phyloP scores from a whole-genome alignment of 2,888 invertebrate species.

The Labia minor region DNA sequence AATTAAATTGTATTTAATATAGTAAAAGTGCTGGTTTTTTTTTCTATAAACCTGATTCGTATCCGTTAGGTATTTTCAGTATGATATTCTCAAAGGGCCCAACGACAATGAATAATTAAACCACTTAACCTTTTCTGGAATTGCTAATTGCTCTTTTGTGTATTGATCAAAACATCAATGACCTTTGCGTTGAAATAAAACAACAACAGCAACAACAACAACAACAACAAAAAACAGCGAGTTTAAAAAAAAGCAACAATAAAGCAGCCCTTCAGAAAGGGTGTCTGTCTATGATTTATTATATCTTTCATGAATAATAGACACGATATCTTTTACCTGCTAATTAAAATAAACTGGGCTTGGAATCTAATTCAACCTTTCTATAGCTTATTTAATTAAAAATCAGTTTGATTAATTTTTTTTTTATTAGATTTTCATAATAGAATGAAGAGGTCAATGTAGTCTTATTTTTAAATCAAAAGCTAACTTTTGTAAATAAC shows the following conservation, averaged over 20 bases:
- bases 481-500: too few species aligned
- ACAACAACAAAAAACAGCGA: too few species aligned
- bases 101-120: background rate
- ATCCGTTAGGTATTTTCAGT: too few species aligned
- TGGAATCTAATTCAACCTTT: too few species aligned
- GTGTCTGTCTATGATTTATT: background rate
- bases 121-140: background rate
- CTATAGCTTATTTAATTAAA: too few species aligned
- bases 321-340: background rate
- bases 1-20: background rate
- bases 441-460: too few species aligned
- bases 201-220: background rate
- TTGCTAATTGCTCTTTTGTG: background rate
- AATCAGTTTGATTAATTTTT: too few species aligned
- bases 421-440: too few species aligned
- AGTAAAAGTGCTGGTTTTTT: background rate
- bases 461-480: too few species aligned
- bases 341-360: too few species aligned
- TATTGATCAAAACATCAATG: background rate
- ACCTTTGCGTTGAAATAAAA: background rate
- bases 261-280: background rate
- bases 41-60: background rate
- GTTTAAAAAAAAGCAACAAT: too few species aligned
- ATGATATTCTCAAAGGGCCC: background rate
- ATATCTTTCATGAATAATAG: background rate